Evolutionary conservation across 2,113 vertebrate species (phyloP).

Genomic region (Gorsachius goisagi): DNA sequence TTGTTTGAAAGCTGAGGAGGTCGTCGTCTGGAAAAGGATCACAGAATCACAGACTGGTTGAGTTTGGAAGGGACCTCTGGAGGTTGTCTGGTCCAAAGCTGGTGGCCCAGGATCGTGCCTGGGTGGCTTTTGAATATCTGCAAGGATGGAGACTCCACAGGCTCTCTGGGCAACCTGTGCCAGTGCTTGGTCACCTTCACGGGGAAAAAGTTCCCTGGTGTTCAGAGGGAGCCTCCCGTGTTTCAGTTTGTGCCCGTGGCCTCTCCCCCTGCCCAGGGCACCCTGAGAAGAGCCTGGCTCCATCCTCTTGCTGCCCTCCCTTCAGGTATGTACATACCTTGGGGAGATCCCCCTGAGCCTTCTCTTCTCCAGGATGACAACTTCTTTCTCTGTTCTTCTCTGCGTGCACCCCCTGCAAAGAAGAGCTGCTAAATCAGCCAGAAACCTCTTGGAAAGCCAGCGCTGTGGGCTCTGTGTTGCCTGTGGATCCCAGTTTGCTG

Average conservation of each 20-base stretch:
- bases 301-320: rapidly evolving
- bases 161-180: neutral
- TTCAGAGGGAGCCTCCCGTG: neutral
- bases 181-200: neutral
- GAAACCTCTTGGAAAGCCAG: neutral
- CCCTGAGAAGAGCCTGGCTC: neutral
- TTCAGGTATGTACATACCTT: rapidly evolving
- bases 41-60: too few species aligned
- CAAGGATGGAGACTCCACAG: neutral
- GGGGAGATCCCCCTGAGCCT: neutral
- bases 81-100: neutral
- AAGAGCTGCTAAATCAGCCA: neutral
- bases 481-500: neutral
- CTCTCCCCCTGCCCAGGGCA: neutral
- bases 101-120: neutral
- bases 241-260: too few species aligned
- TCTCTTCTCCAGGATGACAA: neutral
- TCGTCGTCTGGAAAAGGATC: neutral
- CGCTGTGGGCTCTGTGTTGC: rapidly evolving
- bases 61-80: neutral
- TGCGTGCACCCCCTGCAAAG: neutral
- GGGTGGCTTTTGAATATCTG: neutral
- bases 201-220: neutral
- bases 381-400: neutral
- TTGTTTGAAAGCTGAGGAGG: neutral